These are phyloP conservation scores for Decapterus maruadsi DNA, from an alignment of 2,797 vertebrate genomes.

Conservation along the genomic window DNA sequence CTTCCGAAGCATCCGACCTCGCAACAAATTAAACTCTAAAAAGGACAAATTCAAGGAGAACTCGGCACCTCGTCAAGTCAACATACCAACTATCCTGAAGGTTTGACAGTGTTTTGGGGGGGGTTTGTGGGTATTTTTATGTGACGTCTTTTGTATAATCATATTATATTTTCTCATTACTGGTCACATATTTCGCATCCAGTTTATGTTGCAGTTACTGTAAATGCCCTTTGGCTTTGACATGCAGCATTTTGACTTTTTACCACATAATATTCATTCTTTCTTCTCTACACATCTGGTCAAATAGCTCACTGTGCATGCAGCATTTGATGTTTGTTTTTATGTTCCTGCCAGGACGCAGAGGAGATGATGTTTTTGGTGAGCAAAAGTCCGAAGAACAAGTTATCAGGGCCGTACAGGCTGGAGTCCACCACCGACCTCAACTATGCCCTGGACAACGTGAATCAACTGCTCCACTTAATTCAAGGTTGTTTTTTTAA, in stretches of 20 bases:
- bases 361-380: slow-evolving; percentile 58
- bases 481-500: slow-evolving; percentile 77
- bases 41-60: slow-evolving; percentile 25
- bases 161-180: background rate
- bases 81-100: slow-evolving; percentile 78
- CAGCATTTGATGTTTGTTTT: slow-evolving; percentile 8
- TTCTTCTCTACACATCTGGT: background rate
- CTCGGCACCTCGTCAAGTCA: slow-evolving; percentile 39
- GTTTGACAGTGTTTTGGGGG: slow-evolving; percentile 85
- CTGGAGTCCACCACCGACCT: slow-evolving; percentile 79
- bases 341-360: slow-evolving; percentile 61
- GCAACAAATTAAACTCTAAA: slow-evolving; percentile 58
- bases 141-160: background rate
- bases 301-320: background rate
- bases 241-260: background rate
- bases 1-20: slow-evolving; percentile 87
- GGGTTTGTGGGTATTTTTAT: too few species aligned
- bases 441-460: slow-evolving; percentile 71
- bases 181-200: background rate
- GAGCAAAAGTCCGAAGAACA: slow-evolving; percentile 81
- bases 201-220: background rate
- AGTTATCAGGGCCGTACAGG: slow-evolving; percentile 59
- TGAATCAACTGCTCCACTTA: slow-evolving; percentile 79
- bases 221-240: background rate
- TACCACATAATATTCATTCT: background rate